These are phyloP conservation scores for Xenopus borealis DNA, from an alignment of 2,113 vertebrate species.

Conservation along the genomic window DNA sequence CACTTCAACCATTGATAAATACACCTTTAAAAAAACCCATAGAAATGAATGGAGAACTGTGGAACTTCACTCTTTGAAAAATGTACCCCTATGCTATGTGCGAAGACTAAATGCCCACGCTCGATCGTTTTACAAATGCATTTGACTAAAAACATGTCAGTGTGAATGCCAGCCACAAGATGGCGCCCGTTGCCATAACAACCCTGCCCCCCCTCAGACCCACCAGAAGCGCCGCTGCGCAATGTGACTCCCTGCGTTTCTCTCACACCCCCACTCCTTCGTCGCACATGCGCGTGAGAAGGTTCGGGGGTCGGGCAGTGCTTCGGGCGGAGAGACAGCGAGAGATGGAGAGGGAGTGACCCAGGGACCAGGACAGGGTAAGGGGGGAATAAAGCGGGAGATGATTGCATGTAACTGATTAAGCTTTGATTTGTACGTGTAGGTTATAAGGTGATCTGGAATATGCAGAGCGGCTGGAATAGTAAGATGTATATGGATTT, in stretches of 20 bases:
- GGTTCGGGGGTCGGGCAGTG: slow-evolving; percentile 19
- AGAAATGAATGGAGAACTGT: no score
- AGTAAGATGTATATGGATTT: no score
- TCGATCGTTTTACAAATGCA: no score
- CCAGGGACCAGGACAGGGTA: slow-evolving; percentile 30
- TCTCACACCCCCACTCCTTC: neutral
- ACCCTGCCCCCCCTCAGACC: slow-evolving; percentile 12
- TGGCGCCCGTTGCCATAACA: slow-evolving; percentile 36
- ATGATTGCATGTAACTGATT: neutral
- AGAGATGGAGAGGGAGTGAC: slow-evolving; percentile 45
- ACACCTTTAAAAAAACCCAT: no score
- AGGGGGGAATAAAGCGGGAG: slow-evolving; percentile 1
- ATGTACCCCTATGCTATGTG: no score
- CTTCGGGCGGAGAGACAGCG: slow-evolving; percentile 31
- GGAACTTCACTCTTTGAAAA: no score
- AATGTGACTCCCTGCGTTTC: slow-evolving; percentile 10
- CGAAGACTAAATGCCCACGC: no score
- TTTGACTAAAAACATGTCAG: no score
- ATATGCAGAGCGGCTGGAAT: neutral
- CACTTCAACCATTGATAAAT: no score
- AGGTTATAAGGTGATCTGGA: neutral
- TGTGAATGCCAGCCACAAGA: slow-evolving; percentile 30
- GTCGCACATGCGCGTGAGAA: slow-evolving; percentile 21
- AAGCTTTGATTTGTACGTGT: no score
- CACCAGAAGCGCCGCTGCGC: slow-evolving; percentile 21